phyloP scores from a whole-genome alignment of 2,797 vertebrate genomes.

The Hippopotamyrus pictus region DNA sequence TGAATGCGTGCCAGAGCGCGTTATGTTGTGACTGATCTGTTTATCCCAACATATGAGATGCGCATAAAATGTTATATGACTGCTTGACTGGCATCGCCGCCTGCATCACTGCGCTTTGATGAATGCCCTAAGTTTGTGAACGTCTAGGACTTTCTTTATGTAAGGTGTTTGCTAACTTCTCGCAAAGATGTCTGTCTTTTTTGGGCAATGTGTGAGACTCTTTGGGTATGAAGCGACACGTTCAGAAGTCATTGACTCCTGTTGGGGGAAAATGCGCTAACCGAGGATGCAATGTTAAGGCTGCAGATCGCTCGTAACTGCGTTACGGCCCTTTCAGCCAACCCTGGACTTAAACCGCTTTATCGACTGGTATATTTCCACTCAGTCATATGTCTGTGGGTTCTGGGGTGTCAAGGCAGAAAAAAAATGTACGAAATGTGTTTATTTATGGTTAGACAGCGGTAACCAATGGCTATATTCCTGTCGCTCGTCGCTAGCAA shows the following conservation, averaged over 20 bases:
- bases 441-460: background rate
- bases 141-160: background rate
- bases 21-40: background rate
- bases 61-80: background rate
- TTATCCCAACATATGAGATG: background rate
- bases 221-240: background rate
- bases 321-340: background rate
- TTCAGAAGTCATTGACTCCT: background rate
- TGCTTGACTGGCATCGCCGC: background rate
- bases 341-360: background rate
- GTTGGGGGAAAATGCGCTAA: background rate
- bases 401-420: background rate
- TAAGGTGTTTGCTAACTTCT: background rate
- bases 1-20: background rate
- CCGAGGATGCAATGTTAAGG: background rate
- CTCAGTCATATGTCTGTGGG: background rate
- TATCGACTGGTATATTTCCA: background rate
- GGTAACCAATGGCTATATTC: background rate
- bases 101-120: background rate
- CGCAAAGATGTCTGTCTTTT: background rate
- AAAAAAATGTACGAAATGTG: background rate
- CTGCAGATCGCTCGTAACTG: background rate
- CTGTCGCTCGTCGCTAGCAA: background rate
- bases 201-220: background rate
- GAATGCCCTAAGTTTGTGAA: background rate